Conservation (phyloP, 1,140 invertebrate species). For the Oedothorax gibbosus region DNA sequence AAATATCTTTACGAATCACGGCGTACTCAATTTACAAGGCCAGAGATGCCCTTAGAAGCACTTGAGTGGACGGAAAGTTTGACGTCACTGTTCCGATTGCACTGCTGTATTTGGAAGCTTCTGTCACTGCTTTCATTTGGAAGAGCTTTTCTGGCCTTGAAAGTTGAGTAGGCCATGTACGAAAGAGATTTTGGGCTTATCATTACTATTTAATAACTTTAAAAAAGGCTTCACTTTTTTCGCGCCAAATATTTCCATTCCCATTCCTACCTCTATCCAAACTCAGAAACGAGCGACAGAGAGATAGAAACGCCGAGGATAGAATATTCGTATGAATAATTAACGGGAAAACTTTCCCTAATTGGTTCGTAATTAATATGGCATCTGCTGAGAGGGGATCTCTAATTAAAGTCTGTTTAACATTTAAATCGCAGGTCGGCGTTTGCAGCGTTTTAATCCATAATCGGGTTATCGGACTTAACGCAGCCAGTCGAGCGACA, state of each 20-base stretch:
- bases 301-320: slow-evolving; percentile 43
- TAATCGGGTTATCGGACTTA: slow-evolving; percentile 61
- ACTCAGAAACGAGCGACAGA: slow-evolving; percentile 14
- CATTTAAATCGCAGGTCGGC: slow-evolving; percentile 60
- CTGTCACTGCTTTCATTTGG: no score
- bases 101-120: no score
- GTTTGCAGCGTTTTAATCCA: slow-evolving; percentile 54
- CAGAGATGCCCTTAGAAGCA: no score
- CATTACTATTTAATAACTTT: no score
- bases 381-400: slow-evolving; percentile 52
- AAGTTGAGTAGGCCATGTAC: no score
- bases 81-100: no score
- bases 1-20: no score
- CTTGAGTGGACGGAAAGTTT: no score
- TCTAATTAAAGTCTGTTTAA: slow-evolving; percentile 60
- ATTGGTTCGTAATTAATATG: slow-evolving; percentile 61
- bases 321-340: slow-evolving; percentile 55
- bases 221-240: no score
- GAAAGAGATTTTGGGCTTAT: no score
- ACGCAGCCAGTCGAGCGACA: slow-evolving; percentile 25
- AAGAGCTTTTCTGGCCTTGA: no score
- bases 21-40: no score
- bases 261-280: not conserved
- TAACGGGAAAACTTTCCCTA: slow-evolving; percentile 60
- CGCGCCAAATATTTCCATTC: not conserved